Evolutionary conservation across 2,797 vertebrate genomes (phyloP), one percentile per base, ranked within the genome.

Genomic region (Chrysocyon brachyurus): DNA sequence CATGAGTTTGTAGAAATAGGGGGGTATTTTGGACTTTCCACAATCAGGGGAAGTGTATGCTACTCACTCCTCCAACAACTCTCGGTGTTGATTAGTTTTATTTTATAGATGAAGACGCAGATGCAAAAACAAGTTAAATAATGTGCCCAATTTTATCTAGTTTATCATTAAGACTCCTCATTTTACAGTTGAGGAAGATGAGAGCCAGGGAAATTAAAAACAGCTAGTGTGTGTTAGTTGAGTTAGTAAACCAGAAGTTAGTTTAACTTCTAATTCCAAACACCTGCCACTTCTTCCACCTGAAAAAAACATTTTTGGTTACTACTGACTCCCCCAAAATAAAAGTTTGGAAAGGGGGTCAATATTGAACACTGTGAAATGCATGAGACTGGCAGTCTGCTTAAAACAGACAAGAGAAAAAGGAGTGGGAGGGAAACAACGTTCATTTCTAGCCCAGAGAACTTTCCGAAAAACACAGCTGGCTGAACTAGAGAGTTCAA

Each of bases 41-140:
- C 3, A 79, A 17, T 66, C 16, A 78, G 2, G 64, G 3, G 2
- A 36, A 70, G 2, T 66, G n/a, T 84, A 70, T 93, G 91, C 19
- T 91, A 85, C 56, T 86, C 82, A 46, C 28, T 96, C 19, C 2
- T 97, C 56, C 63, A 96, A 28, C 33, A 85, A 31, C 12, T 3
- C 16, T 59, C 92, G 24, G 19, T 78, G 12, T 33, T 57, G 12
- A 16, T 54, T 91, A 75, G 5, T 87, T 93, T 87, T 36, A 49
- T 52, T 78, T 95, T 84, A 59, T 28, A 81, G 40, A 56, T 5
- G 0, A 56, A 1, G 31, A 90, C 1, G 90, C 12, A 52, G 52
- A 59, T 88, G 14, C 6, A 95, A 97, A 93, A 14, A 93, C 8
- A 94, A 14, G 12, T 83, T 81, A 96, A 78, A 78, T 49, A 87